Base-by-base conservation (phyloP, 2,797 vertebrate species). In the Malacoctenus gilli region DNA sequence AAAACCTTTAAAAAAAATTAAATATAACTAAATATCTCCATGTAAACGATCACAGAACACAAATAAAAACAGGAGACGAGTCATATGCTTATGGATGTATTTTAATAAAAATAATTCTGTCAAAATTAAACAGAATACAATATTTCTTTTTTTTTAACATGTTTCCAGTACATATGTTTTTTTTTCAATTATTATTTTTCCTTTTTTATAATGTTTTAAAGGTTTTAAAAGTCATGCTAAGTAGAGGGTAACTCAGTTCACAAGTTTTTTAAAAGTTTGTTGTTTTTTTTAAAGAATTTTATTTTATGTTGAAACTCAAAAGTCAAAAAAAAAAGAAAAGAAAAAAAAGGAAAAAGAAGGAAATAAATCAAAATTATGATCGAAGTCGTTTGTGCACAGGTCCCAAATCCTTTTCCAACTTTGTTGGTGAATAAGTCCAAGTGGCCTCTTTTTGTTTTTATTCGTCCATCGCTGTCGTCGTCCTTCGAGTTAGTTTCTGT, bases 51-150 rank as follows among this genome's bases (percentile, higher is more conserved):
- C 9, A 39, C 41, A 43, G 11, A 44, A 35, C 14, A 65, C 13
- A 77, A 81, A 79, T 46, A 57, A 87, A 65, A 60, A 85, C 81
- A 77, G 38, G 67, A 84, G 16, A 65, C 13, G 41, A 35, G 41
- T 66, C 3, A 57, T 89, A 88, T 93, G 92, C 93, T 93, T 93
- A 95, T 94, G 92, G 92, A 95, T 93, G 95, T 94, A 96, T 96
- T 98, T 98, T 96, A 98, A 96, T 98, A 97, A 97, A 98, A 97
- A 97, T 97, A 97, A 95, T 95, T 96, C 94, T 97, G 94, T 96
- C 95, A 95, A 95, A 97, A 95, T 96, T 95, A 95, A 96, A 96
- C 93, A 94, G 94, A 95, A 94, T 89, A 93, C 92, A 93, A 92
- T 93, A 90, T 92, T 91, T 92, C 87, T 94, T 94, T 91, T 32